Base-by-base conservation (phyloP, 2,888 invertebrate genomes). In the Oscheius myriophilus region DNA sequence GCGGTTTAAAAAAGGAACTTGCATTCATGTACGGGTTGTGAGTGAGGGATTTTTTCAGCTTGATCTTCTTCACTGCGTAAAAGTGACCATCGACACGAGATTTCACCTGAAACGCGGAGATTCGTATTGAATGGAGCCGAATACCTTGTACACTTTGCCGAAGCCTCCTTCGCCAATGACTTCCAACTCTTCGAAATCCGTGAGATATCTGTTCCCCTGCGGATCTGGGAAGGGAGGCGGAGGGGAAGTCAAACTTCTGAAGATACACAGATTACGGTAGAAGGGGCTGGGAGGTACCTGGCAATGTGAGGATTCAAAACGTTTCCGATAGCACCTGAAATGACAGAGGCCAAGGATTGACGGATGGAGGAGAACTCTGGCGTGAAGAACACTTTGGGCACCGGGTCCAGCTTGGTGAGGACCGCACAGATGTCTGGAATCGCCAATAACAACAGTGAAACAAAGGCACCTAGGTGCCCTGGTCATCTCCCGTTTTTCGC, bases 1-100 rank as follows among this genome's bases (percentile, higher is more conserved):
- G 18, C 33, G 23, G 16, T 57, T n/a, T 14, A 4, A 33, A 3
- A 23, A 33, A 12, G 16, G 16, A 2, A 18, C 23, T 14, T 3
- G 25, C 21, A 11, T 23, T 26, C 16, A 26, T 54, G 53, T 33
- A 49, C 9, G 53, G 41, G 2, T 41, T n/a, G 1, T 39, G 16
- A 21, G 4, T 46, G 21, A 33, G 43, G 26, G 14, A n/a, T n/a
- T 58, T 58, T 42, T 66, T 62, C 11, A 87, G 85, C 53, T 77
- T 77, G 41, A 87, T 85, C 70, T 87, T 87, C 81, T 87, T 87
- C 25, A 87, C 82, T 6, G 87, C 87, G 82, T 87, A 87, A 21
- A 80, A 49, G 62, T 84, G 80, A 14, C 85, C 85, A 80, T 87
- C 87, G 16, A 87, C 16, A 14, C 41, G 11, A 1, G 62, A 61